These are phyloP conservation scores for Parotocinclus haroldoi DNA, from an alignment of 2,797 vertebrate species.

Conservation along the genomic window DNA sequence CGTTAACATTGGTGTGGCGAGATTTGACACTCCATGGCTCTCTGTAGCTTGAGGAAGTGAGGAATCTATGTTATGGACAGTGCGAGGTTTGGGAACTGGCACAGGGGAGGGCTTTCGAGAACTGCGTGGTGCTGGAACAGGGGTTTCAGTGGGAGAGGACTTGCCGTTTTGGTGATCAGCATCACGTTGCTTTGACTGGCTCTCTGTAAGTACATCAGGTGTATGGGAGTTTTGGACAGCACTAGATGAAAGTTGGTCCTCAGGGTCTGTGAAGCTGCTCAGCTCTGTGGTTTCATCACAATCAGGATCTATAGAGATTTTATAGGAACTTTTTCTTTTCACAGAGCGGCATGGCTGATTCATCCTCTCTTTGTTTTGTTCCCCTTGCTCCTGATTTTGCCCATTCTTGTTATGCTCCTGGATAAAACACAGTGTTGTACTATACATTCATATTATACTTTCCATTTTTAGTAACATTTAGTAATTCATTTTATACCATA, in stretches of 20 bases:
- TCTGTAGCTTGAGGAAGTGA: constrained; percentile 16
- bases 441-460: background rate
- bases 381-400: background rate
- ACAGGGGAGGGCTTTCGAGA: constrained; percentile 41
- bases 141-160: background rate
- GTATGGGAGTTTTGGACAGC: background rate
- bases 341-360: constrained; percentile 12
- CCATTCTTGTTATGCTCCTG: constrained; percentile 12
- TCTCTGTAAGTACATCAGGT: constrained; percentile 8
- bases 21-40: background rate
- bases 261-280: constrained; percentile 6
- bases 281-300: constrained; percentile 39
- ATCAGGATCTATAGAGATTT: constrained; percentile 48
- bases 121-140: no score
- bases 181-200: constrained; percentile 5
- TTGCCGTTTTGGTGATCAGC: background rate
- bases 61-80: constrained; percentile 41
- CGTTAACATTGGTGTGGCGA: background rate
- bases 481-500: no score
- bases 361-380: constrained; percentile 6
- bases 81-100: constrained; percentile 69
- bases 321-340: constrained; percentile 41
- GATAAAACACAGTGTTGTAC: background rate
- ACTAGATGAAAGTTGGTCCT: constrained; percentile 22
- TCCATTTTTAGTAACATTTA: background rate